phyloP scores from a whole-genome alignment of 2,797 vertebrate species.

The Zenarchopterus dispar region DNA sequence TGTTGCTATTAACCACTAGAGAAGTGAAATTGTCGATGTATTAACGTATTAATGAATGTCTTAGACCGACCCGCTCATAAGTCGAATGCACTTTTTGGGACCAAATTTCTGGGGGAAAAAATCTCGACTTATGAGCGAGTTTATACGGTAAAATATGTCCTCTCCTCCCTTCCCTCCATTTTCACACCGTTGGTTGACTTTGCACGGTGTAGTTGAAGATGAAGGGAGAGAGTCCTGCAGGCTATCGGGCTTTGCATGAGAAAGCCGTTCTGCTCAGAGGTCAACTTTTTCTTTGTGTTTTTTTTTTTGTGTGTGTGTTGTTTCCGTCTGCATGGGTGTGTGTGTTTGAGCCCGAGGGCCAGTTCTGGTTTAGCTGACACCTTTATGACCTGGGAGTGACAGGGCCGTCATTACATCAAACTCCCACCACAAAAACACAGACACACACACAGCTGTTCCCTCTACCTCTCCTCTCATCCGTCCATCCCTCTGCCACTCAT shows the following conservation, averaged over 20 bases:
- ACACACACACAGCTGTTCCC: conserved; percentile 58
- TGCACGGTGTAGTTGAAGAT: conserved; percentile 17
- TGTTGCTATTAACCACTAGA: too few relatives aligned
- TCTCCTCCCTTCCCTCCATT: conserved; percentile 34
- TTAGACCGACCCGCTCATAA: too few relatives aligned
- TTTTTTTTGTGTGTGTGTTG: neutral
- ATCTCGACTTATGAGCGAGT: too few relatives aligned
- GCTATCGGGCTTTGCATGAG: conserved; percentile 48
- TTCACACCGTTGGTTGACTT: conserved; percentile 49
- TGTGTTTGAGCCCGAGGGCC: conserved; percentile 43
- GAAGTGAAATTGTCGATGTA: too few relatives aligned
- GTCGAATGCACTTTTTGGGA: too few relatives aligned
- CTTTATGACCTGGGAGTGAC: conserved; percentile 74
- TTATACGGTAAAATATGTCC: conserved; percentile 39
- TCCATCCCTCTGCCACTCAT: conserved; percentile 56
- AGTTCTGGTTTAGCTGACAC: conserved; percentile 65
- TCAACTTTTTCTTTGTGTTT: conserved; percentile 18
- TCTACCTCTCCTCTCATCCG: conserved; percentile 53
- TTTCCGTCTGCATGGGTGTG: neutral
- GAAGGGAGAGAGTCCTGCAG: conserved; percentile 46
- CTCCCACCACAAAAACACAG: conserved; percentile 35
- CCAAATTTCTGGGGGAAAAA: too few relatives aligned
- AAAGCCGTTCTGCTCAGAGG: conserved; percentile 48
- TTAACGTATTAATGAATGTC: too few relatives aligned
- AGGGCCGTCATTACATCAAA: conserved; percentile 66